Percentiles rank a stretch among this genome's conserved stretches.
These are phyloP conservation scores for Gastracanthus pulcherrimus DNA, from an alignment of 2,888 invertebrate species.

Conservation along the genomic window DNA sequence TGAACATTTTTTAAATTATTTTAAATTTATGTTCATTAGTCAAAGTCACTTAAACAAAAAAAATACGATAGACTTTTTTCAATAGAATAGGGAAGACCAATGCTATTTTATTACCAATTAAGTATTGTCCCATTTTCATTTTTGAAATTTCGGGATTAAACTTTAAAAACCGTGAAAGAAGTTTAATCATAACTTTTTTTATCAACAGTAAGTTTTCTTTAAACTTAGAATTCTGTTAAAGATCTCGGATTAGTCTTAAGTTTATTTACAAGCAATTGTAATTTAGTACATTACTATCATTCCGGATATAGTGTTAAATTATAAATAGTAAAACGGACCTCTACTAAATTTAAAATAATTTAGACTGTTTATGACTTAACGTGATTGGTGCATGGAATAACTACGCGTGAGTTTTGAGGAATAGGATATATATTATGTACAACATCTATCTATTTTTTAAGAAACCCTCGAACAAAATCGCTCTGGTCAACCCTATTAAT, in stretches of 20 bases:
- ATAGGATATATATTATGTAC: background rate
- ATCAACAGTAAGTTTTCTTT: background rate
- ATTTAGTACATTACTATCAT: background rate
- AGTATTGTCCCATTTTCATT: too few relatives aligned
- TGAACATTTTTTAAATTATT: constrained; percentile 31
- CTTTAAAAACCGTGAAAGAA: background rate
- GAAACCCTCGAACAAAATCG: background rate
- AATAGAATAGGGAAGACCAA: background rate
- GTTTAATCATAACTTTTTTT: too few relatives aligned
- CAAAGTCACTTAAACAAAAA: background rate
- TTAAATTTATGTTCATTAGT: background rate
- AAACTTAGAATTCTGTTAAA: background rate
- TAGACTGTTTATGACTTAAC: background rate
- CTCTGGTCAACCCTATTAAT: background rate
- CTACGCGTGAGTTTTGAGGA: background rate
- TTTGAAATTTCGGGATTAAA: background rate
- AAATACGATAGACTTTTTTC: background rate
- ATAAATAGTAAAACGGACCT: background rate
- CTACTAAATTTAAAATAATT: background rate
- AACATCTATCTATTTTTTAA: background rate
- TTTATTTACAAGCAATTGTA: background rate
- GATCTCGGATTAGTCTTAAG: background rate
- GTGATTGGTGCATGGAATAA: background rate
- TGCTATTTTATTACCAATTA: too few relatives aligned
- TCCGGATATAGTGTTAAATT: background rate